Conservation (phyloP, 2,888 invertebrate genomes). For the Exocentrus adspersus region DNA sequence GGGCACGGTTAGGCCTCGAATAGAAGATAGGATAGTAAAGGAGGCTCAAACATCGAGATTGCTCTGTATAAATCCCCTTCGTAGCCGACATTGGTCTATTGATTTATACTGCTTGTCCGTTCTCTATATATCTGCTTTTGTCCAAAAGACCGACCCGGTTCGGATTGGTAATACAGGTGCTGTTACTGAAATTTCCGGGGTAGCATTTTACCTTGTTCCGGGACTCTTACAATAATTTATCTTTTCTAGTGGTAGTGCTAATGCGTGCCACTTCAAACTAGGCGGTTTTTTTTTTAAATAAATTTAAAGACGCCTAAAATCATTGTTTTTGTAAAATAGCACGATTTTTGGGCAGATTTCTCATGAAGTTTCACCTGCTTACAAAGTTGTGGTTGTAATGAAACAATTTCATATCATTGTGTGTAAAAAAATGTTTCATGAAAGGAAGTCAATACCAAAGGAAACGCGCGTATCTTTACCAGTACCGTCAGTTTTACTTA, state of each 20-base stretch:
- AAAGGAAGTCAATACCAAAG: constrained; percentile 14
- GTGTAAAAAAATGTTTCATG: too few relatives aligned
- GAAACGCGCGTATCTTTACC: constrained; percentile 16
- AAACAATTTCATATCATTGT: too few relatives aligned
- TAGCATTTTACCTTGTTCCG: background rate
- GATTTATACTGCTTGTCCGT: constrained; percentile 58
- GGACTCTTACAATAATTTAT: background rate
- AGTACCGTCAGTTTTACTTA: constrained; percentile 7
- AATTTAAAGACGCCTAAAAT: too few relatives aligned
- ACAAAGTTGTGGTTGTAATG: too few relatives aligned
- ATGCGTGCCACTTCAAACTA: too few relatives aligned
- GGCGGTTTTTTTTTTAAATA: too few relatives aligned
- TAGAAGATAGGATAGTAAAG: constrained; percentile 42
- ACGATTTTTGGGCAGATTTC: too few relatives aligned
- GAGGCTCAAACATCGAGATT: constrained; percentile 59
- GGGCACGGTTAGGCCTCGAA: constrained; percentile 39
- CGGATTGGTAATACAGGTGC: constrained; percentile 17
- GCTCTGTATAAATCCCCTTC: constrained; percentile 47
- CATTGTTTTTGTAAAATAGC: too few relatives aligned
- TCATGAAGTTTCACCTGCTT: too few relatives aligned
- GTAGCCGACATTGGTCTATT: constrained; percentile 58
- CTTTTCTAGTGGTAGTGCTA: too few relatives aligned
- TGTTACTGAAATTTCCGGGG: constrained; percentile 2
- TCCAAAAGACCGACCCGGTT: constrained; percentile 34
- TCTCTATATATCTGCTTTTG: constrained; percentile 51